Evolutionary conservation across 2,888 invertebrate genomes (phyloP), one percentile per base, ranked within the genome.

Genomic region (Priocnemis perturbator): DNA sequence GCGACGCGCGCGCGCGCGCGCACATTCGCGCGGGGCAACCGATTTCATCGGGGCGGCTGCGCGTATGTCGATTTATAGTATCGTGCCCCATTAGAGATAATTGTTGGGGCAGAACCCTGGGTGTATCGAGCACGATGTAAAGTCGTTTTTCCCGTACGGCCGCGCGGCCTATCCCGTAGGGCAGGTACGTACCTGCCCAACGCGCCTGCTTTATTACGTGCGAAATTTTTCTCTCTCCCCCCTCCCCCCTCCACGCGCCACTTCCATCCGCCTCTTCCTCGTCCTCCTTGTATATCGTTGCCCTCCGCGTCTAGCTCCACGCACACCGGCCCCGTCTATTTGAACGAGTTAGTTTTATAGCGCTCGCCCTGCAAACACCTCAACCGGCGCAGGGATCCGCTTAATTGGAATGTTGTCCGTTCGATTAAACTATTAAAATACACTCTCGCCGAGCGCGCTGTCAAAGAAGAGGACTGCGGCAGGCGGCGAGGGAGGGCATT

Each of bases 61-160:
- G 37, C 81, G 78, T 81, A 85, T 85, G 86, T 85, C 87, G 87
- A 88, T 88, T 88, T 88, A 88, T 87, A 88, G 87, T 87, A 87
- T 86, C 85, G 81, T 82, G 80, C 77, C 81, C 86, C 84, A 88
- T 88, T 88, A 88, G 87, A 85, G 87, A 87, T 88, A 86, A 88
- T 88, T 87, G 87, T 88, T 86, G 77, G 83, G 81, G 76, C 80
- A 81, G 79, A 62, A 70, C 71, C 65, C 57, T 58, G 76, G 64
- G 66, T 76, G 64, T 71, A 68, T 60, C 76, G 76, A 74, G 76
- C 79, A 76, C 71, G 80, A 82, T 80, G 79, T 81, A 82, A 81
- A 81, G 81, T 71, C 76, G 83, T 84, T 86, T 86, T 84, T 87
- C 83, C 82, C 44, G 44, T 56, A 59, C 47, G 14, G 50, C 55